These are phyloP conservation scores for Phasianus colchicus DNA, from an alignment of 2,113 vertebrate genomes.

Conservation along the genomic window DNA sequence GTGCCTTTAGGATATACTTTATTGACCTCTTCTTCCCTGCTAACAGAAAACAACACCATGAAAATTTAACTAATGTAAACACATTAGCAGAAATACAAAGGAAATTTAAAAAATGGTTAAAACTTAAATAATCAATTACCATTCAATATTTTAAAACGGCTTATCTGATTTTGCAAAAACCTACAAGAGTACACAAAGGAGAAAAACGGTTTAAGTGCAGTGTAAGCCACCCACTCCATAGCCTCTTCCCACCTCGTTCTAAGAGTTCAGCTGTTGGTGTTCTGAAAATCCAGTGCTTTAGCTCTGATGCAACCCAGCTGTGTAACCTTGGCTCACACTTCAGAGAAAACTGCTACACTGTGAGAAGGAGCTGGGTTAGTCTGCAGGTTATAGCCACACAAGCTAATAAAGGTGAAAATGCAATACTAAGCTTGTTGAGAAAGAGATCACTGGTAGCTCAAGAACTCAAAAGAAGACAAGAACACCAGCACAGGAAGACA, in stretches of 20 bases:
- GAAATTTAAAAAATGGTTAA: not conserved
- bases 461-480: not conserved
- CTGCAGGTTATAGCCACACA: not conserved
- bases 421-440: not conserved
- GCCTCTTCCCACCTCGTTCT: slow-evolving; percentile 17
- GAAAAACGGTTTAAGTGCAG: slow-evolving; percentile 39
- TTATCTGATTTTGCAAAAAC: not conserved
- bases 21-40: not conserved
- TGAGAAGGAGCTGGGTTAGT: slow-evolving; percentile 3
- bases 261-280: not conserved
- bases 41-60: not conserved
- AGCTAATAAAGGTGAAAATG: not conserved
- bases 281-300: slow-evolving; percentile 18
- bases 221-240: slow-evolving; percentile 37
- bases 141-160: not conserved
- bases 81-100: not conserved
- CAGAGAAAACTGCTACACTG: slow-evolving; percentile 26
- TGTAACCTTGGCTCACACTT: slow-evolving; percentile 42
- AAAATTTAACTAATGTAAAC: not conserved
- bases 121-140: not conserved
- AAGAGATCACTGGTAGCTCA: not conserved
- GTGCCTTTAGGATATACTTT: not conserved
- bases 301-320: slow-evolving; percentile 60
- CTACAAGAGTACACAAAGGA: not conserved
- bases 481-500: not conserved